Base-by-base conservation (phyloP, 2,797 vertebrate genomes). In the Amblyopsis hoosieri region DNA sequence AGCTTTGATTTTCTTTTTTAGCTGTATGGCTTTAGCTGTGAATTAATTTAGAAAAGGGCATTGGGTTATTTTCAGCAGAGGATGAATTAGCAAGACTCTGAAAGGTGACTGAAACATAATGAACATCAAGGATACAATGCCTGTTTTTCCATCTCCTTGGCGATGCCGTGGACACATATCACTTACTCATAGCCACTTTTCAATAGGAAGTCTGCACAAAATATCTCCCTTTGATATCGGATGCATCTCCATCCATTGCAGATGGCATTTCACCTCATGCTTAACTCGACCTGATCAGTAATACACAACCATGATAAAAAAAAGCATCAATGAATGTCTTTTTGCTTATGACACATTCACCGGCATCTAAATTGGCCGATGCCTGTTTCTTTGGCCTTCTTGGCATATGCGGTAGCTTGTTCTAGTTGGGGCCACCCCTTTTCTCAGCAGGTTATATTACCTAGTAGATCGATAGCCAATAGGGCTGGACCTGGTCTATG, bases 381-480 rank as follows among this genome's bases (percentile, higher is more conserved):
- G 19, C 29, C 48, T 53, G n/a, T 46, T 47, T 45, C 62, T 51
- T 29, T 23, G 69, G 55, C 57, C n/a, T 6, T 51, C 37, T 42
- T 42, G 31, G 8, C 29, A 14, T 14, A 15, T 11, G 33, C 9
- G 1, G 13, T 15, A 33, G 1, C 12, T 14, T n/a, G 84, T 69
- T 48, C 12, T 14, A 33, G 61, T 62, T 6, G 12, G 67, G 57
- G 66, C 69, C 56, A 17, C 66, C 77, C 63, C 67, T 62, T 72
- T 71, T 70, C 64, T 55, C 33, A 55, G 42, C 47, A 14, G 57
- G 45, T 58, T 54, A 60, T 57, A 64, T 76, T 75, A 69, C 61
- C 53, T 53, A 59, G 54, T 71, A 47, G 80, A 91, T 92, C 86
- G 76, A 90, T 92, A 85, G 60, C 67, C 66, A 83, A 68, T 79